Conservation (phyloP, 2,797 vertebrate species). For the Lycodopsis pacificus region DNA sequence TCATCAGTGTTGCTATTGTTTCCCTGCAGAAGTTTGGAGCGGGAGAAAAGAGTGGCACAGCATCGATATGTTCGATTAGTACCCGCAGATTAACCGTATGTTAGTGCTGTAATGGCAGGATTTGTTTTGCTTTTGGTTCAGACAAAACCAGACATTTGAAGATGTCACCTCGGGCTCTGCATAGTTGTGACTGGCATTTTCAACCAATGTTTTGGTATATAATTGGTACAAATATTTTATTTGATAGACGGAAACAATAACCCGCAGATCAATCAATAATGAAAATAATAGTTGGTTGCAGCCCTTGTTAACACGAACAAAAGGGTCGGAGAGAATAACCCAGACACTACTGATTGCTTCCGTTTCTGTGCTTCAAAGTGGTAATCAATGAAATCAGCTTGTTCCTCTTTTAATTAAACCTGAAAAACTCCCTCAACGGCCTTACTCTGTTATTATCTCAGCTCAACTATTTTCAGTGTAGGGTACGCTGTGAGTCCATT, state of each 20-base stretch:
- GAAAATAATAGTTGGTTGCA: background rate
- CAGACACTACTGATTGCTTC: background rate
- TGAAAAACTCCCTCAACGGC: background rate
- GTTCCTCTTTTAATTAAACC: background rate
- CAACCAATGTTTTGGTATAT: background rate
- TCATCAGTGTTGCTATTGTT: slow-evolving; percentile 10
- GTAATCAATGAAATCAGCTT: slow-evolving; percentile 7
- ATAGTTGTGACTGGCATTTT: background rate
- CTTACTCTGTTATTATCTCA: background rate
- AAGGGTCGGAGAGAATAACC: background rate
- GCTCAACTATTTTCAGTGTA: slow-evolving; percentile 14
- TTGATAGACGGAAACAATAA: background rate
- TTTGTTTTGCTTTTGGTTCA: background rate
- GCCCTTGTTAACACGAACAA: background rate
- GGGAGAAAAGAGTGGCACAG: background rate
- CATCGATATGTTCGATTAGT: slow-evolving; percentile 9
- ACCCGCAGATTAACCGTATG: background rate
- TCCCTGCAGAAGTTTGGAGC: background rate
- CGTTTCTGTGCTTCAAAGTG: background rate
- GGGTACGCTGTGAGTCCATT: slow-evolving; percentile 30
- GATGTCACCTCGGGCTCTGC: background rate
- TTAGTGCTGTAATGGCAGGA: background rate
- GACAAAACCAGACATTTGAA: background rate
- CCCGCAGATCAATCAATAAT: background rate
- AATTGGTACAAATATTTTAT: background rate